These are phyloP conservation scores for Botia almorhae DNA, from an alignment of 2,797 vertebrate species.

Conservation along the genomic window DNA sequence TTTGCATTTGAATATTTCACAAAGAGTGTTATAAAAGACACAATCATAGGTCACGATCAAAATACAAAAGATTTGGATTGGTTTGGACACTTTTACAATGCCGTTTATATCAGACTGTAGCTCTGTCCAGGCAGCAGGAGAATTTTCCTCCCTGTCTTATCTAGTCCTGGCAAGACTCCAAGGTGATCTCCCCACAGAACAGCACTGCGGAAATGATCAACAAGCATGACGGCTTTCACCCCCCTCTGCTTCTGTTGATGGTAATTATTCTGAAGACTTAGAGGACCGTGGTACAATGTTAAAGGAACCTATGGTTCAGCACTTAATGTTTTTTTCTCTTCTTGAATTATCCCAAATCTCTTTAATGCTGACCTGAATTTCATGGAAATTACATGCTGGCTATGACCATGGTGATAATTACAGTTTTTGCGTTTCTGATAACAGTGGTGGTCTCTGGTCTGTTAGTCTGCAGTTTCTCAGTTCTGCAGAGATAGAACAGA, in stretches of 20 bases:
- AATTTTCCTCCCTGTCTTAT: not conserved
- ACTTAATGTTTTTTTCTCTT: too few species aligned
- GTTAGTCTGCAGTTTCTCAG: not conserved
- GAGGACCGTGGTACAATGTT: not conserved
- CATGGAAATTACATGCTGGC: too few species aligned
- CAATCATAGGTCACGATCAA: too few species aligned
- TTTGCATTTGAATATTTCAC: too few species aligned
- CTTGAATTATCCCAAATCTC: not conserved
- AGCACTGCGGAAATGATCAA: not conserved
- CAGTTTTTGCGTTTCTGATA: not conserved
- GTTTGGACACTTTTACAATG: not conserved
- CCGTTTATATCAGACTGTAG: conserved; percentile 5
- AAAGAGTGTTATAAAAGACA: too few species aligned
- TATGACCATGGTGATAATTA: too few species aligned
- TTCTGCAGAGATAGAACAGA: not conserved
- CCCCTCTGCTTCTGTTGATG: not conserved
- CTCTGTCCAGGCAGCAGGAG: not conserved
- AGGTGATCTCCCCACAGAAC: conserved; percentile 14
- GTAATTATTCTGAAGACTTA: conserved; percentile 3
- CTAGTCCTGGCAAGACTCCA: conserved; percentile 11
- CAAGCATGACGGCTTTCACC: not conserved
- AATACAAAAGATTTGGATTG: too few species aligned
- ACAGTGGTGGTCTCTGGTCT: not conserved
- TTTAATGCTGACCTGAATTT: not conserved
- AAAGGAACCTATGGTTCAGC: too few species aligned